Evolutionary conservation across 2,797 vertebrate genomes (phyloP).

Genomic region (Karalla daura): DNA sequence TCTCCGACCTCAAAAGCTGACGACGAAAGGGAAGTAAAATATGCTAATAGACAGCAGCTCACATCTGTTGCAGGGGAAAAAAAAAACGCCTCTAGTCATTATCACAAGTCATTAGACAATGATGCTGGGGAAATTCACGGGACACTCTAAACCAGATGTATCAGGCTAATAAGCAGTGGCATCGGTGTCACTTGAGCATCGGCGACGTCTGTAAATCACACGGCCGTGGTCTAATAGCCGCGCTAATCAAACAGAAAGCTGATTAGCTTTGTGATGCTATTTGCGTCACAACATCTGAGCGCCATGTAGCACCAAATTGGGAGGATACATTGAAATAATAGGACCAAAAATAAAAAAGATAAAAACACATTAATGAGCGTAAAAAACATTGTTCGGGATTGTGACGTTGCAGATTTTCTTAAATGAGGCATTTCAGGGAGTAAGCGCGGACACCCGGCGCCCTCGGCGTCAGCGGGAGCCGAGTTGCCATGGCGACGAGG

Average conservation of each 20-base stretch:
- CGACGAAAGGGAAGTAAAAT: constrained; percentile 36
- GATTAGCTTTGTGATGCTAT: background rate
- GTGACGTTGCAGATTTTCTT: background rate
- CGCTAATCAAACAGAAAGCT: constrained; percentile 12
- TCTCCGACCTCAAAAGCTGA: constrained; percentile 20
- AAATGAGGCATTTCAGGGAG: constrained; percentile 23
- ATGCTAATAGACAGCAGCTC: constrained; percentile 41
- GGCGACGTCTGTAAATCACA: constrained; percentile 17
- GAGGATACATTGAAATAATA: background rate
- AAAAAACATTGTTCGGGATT: no score
- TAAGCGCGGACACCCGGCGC: constrained; percentile 19
- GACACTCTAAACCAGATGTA: constrained; percentile 35
- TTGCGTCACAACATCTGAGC: background rate
- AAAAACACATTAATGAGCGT: no score
- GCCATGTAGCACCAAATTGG: background rate
- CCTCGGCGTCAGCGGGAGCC: constrained; percentile 8
- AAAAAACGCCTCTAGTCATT: constrained; percentile 53
- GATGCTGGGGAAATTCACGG: constrained; percentile 26
- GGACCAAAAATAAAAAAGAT: background rate
- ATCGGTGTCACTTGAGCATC: constrained; percentile 11
- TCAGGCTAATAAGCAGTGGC: constrained; percentile 28
- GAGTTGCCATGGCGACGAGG: constrained; percentile 48
- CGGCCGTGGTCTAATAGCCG: constrained; percentile 9
- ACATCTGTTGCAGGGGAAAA: constrained; percentile 47
- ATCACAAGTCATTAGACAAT: constrained; percentile 55